Conservation (phyloP, 2,797 vertebrate species). For the Cirrhinus mrigala region DNA sequence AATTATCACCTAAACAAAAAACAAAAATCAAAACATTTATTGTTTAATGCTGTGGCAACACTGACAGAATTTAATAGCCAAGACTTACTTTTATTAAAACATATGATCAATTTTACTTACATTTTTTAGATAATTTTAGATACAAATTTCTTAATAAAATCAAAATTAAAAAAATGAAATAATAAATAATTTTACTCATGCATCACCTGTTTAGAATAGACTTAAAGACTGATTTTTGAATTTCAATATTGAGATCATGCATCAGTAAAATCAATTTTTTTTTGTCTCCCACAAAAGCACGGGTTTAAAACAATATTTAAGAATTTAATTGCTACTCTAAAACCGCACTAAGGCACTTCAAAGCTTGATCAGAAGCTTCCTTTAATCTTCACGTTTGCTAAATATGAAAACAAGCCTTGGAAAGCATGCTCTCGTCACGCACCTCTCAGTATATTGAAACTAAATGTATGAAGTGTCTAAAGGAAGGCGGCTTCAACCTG, state of each 20-base stretch:
- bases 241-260: neutral
- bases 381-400: neutral
- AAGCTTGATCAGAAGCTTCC: neutral
- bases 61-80: neutral
- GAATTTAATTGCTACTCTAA: neutral
- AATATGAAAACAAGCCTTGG: too few species aligned
- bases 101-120: too few species aligned
- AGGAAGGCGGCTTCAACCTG: conserved; percentile 49
- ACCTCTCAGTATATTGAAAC: neutral
- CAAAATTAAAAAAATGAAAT: too few species aligned
- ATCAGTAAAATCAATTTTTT: neutral
- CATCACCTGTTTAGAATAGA: neutral
- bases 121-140: too few species aligned
- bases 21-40: neutral
- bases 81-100: neutral
- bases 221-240: neutral
- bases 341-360: neutral
- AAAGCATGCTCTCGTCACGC: neutral
- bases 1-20: too few species aligned
- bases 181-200: neutral
- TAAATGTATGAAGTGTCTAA: conserved; percentile 29
- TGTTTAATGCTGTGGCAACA: neutral
- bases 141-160: too few species aligned
- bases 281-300: neutral
- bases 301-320: neutral